A percentile compares a stretch with the other conserved stretches of the same genome.
These are phyloP conservation scores for Polypedilum vanderplanki DNA, from an alignment of 1,140 invertebrate genomes.

Conservation along the genomic window DNA sequence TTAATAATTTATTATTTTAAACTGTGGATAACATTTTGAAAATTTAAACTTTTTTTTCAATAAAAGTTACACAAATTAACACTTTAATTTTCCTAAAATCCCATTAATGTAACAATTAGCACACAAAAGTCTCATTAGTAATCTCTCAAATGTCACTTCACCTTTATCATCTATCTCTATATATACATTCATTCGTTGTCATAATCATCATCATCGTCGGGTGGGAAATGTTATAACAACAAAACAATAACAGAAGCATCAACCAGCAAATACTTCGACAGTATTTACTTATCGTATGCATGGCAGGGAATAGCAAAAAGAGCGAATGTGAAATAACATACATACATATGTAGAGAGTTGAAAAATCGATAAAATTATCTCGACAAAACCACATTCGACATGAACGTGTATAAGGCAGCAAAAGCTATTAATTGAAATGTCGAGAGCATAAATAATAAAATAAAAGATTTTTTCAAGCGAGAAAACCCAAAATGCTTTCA, in stretches of 20 bases:
- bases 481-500: slow-evolving; percentile 4
- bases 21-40: too few relatives aligned
- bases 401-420: slow-evolving; percentile 14
- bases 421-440: slow-evolving; percentile 19
- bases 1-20: too few relatives aligned
- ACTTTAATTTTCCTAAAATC: too few relatives aligned
- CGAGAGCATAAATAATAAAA: slow-evolving; percentile 13
- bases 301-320: not conserved
- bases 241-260: not conserved
- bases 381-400: slow-evolving; percentile 16
- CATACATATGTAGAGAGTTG: not conserved
- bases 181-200: too few relatives aligned
- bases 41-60: too few relatives aligned
- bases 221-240: not conserved
- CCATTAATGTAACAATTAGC: too few relatives aligned
- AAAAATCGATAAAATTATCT: slow-evolving; percentile 20
- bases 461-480: slow-evolving; percentile 19
- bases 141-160: too few relatives aligned
- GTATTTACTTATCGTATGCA: not conserved
- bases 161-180: too few relatives aligned
- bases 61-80: too few relatives aligned
- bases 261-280: not conserved
- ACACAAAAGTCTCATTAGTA: too few relatives aligned
- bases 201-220: too few relatives aligned
- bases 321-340: too few relatives aligned